Evolutionary conservation across 2,113 vertebrate species (phyloP).

Genomic region (Spheniscus mendiculus): DNA sequence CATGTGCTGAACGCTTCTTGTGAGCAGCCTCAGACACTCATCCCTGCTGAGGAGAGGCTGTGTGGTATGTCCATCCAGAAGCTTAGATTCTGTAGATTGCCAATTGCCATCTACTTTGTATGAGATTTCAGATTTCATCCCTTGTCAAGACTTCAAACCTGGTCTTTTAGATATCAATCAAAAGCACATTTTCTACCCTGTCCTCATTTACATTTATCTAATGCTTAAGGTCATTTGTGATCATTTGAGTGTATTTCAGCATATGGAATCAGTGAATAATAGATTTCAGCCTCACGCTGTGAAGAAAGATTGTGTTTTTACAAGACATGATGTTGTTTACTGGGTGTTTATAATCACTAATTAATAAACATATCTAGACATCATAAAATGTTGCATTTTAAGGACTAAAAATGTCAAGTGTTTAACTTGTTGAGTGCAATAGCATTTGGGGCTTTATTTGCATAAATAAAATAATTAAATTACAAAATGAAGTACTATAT

Average conservation of each 20-base stretch:
- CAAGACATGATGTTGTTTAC: constrained; percentile 98
- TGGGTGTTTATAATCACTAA: constrained; percentile 99
- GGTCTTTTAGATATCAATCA: constrained; percentile 84
- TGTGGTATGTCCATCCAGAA: background rate
- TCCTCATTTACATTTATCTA: constrained; percentile 86
- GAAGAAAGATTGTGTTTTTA: constrained; percentile 96
- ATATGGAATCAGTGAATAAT: constrained; percentile 88
- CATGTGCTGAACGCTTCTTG: background rate
- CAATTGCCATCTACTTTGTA: background rate
- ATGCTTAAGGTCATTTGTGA: constrained; percentile 90
- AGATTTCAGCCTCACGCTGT: constrained; percentile 85
- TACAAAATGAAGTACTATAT: background rate
- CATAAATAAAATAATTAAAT: constrained; percentile 69
- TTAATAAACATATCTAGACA: constrained; percentile 93
- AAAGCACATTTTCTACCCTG: constrained; percentile 77
- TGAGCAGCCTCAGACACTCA: background rate
- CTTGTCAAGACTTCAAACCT: constrained; percentile 70
- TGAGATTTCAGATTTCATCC: constrained; percentile 65
- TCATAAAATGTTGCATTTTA: constrained; percentile 78
- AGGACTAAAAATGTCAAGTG: constrained; percentile 78
- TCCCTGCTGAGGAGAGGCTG: background rate
- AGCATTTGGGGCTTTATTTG: constrained; percentile 46
- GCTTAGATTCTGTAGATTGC: background rate
- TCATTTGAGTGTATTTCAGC: constrained; percentile 87
- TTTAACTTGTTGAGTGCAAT: constrained; percentile 69